A percentile compares a stretch with the other conserved stretches of the same genome.
These are phyloP conservation scores for Diadumene lineata DNA, from an alignment of 92 coral and sea anemone genomes.

Conservation along the genomic window DNA sequence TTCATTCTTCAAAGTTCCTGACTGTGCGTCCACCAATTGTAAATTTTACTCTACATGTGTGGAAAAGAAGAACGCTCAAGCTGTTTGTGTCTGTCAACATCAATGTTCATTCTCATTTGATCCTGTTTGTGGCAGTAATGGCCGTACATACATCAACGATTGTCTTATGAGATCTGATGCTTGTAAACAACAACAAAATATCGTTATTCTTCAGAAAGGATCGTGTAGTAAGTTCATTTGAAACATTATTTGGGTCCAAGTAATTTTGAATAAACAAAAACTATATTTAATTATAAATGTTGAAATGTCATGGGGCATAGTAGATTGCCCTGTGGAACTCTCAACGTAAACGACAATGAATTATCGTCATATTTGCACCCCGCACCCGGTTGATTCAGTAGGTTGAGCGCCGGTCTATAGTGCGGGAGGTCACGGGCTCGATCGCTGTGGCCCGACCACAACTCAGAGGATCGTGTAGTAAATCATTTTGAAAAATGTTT, in stretches of 20 bases:
- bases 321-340: no score
- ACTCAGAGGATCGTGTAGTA: no score
- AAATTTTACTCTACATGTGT: constrained; percentile 79
- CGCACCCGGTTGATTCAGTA: no score
- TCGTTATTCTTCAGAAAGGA: constrained; percentile 72
- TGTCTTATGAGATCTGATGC: constrained; percentile 83
- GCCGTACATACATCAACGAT: constrained; percentile 88
- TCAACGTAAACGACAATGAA: no score
- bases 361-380: no score
- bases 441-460: no score
- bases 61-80: constrained; percentile 71
- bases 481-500: no score
- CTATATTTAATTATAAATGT: no score
- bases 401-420: no score
- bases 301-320: no score
- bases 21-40: constrained; percentile 77
- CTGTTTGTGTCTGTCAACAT: constrained; percentile 77
- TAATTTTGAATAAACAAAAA: no score
- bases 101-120: constrained; percentile 67
- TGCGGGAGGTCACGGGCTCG: no score
- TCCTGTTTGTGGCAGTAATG: constrained; percentile 95
- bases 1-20: constrained; percentile 44
- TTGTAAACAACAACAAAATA: constrained; percentile 72
- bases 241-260: not conserved
- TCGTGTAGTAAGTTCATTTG: constrained; percentile 75